Percentiles rank a stretch among this genome's conserved stretches.
phyloP scores from a whole-genome alignment of 2,888 invertebrate species.

The Darwinula stevensoni region DNA sequence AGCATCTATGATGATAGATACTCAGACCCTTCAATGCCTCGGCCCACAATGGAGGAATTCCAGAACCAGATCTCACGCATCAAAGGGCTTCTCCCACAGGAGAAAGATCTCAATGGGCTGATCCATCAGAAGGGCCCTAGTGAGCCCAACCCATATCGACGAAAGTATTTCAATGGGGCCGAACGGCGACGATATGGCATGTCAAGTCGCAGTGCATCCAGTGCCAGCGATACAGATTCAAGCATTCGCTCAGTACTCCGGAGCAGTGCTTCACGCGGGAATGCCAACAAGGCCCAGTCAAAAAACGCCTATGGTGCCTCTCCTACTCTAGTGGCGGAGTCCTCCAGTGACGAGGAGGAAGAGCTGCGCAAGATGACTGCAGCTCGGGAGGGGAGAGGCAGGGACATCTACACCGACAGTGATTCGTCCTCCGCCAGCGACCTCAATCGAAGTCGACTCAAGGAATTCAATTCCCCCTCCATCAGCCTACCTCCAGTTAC shows the following conservation, averaged over 20 bases:
- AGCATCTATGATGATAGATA: slow-evolving; percentile 64
- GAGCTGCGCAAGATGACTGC: too few relatives aligned
- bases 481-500: too few relatives aligned
- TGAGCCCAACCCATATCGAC: slow-evolving; percentile 36
- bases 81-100: not conserved
- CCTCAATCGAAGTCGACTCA: too few relatives aligned
- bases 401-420: not conserved
- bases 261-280: too few relatives aligned
- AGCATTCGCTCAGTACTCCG: too few relatives aligned
- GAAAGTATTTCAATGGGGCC: slow-evolving; percentile 42
- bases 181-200: slow-evolving; percentile 19
- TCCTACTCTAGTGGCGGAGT: too few relatives aligned
- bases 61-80: slow-evolving; percentile 16
- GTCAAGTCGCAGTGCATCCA: not conserved
- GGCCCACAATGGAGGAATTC: slow-evolving; percentile 23
- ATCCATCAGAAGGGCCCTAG: slow-evolving; percentile 7
- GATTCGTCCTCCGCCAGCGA: too few relatives aligned
- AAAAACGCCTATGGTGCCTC: too few relatives aligned
- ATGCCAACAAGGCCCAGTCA: too few relatives aligned
- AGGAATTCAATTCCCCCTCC: too few relatives aligned
- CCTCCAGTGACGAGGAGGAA: too few relatives aligned
- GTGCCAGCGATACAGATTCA: not conserved
- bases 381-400: too few relatives aligned
- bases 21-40: slow-evolving; percentile 32
- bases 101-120: slow-evolving; percentile 8